A percentile compares a stretch with the other conserved stretches of the same genome.
Evolutionary conservation across 2,113 vertebrate species (phyloP).

Genomic region (human): DNA sequence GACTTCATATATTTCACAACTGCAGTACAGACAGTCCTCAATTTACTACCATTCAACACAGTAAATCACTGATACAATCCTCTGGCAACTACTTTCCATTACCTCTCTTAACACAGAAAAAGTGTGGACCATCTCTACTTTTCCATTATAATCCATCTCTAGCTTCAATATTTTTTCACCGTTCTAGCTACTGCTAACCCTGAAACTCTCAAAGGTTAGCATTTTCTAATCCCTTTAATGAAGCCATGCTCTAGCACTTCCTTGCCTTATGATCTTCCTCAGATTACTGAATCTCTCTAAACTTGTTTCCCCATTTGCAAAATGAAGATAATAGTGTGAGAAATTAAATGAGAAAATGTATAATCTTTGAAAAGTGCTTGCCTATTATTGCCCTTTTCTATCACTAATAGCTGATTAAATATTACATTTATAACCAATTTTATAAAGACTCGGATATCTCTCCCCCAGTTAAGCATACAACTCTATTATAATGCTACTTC

Average conservation of each 20-base stretch:
- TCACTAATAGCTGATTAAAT: constrained; percentile 54
- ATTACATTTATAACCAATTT: constrained; percentile 39
- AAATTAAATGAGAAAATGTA: constrained; percentile 50
- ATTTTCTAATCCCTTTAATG: constrained; percentile 38
- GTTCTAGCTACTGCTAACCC: background rate
- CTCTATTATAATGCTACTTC: constrained; percentile 24
- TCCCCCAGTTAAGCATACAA: constrained; percentile 30
- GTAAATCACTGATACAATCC: background rate
- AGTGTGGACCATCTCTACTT: background rate
- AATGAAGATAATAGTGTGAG: constrained; percentile 46
- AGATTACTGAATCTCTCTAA: constrained; percentile 46
- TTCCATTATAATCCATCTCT: background rate
- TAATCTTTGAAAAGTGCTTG: constrained; percentile 35
- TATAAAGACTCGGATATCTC: constrained; percentile 19
- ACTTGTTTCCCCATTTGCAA: constrained; percentile 36
- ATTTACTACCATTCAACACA: constrained; percentile 29
- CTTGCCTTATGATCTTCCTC: background rate
- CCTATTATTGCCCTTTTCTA: constrained; percentile 36
- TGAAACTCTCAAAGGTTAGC: background rate
- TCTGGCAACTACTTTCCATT: background rate
- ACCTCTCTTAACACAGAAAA: background rate
- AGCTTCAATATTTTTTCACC: constrained; percentile 8
- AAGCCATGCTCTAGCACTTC: background rate
- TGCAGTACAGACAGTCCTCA: background rate
- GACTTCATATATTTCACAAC: constrained; percentile 22